A percentile compares a stretch with the other conserved stretches of the same genome.
phyloP scores from a whole-genome alignment of 2,888 invertebrate genomes.

The Entomobrya proxima region DNA sequence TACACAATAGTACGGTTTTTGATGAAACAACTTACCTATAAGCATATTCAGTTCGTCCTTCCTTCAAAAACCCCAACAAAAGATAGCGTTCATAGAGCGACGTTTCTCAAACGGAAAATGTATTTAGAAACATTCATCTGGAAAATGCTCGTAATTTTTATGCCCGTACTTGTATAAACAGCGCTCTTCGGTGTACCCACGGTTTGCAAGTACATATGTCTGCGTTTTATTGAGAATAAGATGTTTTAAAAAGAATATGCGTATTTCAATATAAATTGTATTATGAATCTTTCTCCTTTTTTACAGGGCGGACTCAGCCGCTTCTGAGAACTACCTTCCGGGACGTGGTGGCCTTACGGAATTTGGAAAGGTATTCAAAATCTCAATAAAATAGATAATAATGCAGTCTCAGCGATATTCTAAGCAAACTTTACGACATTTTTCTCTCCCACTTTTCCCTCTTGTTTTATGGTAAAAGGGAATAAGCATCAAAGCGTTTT shows the following conservation, averaged over 20 bases:
- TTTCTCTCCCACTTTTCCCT: conserved; percentile 33
- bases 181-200: neutral
- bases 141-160: conserved; percentile 58
- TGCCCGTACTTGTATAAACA: conserved; percentile 38
- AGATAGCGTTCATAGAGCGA: neutral
- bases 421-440: conserved; percentile 63
- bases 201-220: neutral
- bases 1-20: neutral
- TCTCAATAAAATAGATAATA: conserved; percentile 66
- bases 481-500: neutral
- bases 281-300: conserved; percentile 21
- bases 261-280: neutral
- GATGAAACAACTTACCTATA: neutral
- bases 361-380: conserved; percentile 74
- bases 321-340: conserved; percentile 74
- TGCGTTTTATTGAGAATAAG: neutral
- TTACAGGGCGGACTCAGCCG: conserved; percentile 75
- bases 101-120: neutral
- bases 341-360: conserved; percentile 75
- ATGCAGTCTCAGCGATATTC: conserved; percentile 60
- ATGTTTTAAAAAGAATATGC: neutral
- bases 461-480: conserved; percentile 18
- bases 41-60: neutral
- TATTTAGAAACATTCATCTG: conserved; percentile 33
- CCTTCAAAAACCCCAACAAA: neutral